Evolutionary conservation across 2,888 invertebrate species (phyloP).

Genomic region (Drosophila putrida): DNA sequence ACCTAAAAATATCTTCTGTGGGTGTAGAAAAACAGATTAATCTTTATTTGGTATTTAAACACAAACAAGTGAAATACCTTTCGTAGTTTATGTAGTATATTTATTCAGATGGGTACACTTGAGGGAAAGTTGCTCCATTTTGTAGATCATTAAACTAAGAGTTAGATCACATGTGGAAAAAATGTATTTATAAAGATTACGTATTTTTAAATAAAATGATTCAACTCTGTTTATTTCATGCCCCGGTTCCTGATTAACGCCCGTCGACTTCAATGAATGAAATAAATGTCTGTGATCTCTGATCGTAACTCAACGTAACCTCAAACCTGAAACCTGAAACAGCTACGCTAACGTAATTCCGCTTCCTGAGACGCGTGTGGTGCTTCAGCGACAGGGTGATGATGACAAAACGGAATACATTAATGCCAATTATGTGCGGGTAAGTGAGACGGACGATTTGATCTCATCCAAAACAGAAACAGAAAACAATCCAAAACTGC

Average conservation of each 20-base stretch:
- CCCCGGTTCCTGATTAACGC: conserved; percentile 32
- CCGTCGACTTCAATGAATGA: conserved; percentile 16
- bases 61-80: too few species aligned
- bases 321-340: conserved; percentile 52
- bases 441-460: conserved; percentile 86
- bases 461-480: conserved; percentile 12
- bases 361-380: conserved; percentile 95
- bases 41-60: too few species aligned
- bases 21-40: too few species aligned
- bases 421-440: conserved; percentile 96
- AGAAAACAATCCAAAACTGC: conserved; percentile 37
- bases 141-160: not conserved
- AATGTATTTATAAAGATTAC: conserved; percentile 22
- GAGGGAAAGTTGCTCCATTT: not conserved
- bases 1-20: too few species aligned
- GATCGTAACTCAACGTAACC: conserved; percentile 35
- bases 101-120: too few species aligned
- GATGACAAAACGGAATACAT: conserved; percentile 95
- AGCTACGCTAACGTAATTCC: conserved; percentile 97
- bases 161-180: conserved; percentile 3
- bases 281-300: conserved; percentile 23
- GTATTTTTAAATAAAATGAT: conserved; percentile 17
- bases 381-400: conserved; percentile 89
- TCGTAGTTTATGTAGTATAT: not conserved
- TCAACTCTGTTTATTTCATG: conserved; percentile 20